These are phyloP conservation scores for Perca flavescens DNA, from an alignment of 2,113 vertebrate species.

Conservation along the genomic window DNA sequence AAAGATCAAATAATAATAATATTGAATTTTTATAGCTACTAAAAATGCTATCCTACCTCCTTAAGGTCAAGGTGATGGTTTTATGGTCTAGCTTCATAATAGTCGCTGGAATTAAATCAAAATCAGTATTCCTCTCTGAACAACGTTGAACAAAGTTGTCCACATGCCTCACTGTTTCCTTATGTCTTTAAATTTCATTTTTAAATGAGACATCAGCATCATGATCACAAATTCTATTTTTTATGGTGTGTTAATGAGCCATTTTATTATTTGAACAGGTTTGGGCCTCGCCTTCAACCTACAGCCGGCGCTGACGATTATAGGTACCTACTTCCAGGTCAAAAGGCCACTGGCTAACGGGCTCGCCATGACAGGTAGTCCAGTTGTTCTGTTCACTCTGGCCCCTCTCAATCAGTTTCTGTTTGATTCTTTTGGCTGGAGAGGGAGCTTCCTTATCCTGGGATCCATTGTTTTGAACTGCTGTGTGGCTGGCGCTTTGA, in stretches of 20 bases:
- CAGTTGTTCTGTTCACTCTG: slow-evolving; percentile 85
- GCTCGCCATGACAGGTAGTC: slow-evolving; percentile 87
- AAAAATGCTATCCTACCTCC: neutral
- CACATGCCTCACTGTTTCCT: neutral
- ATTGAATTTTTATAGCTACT: neutral
- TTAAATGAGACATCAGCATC: neutral
- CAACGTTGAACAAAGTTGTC: neutral
- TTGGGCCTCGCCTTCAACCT: slow-evolving; percentile 89
- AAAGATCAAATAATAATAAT: too few relatives aligned
- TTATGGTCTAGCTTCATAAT: neutral
- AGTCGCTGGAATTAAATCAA: neutral
- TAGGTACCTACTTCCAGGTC: slow-evolving; percentile 87
- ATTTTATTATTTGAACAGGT: slow-evolving; percentile 74
- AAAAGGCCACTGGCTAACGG: slow-evolving; percentile 87
- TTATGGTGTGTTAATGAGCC: neutral
- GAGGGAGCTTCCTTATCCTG: slow-evolving; percentile 88
- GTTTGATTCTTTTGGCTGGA: slow-evolving; percentile 89
- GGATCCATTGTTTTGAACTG: slow-evolving; percentile 85
- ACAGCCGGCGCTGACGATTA: slow-evolving; percentile 88
- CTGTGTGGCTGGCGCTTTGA: slow-evolving; percentile 87
- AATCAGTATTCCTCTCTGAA: neutral
- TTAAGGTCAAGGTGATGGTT: neutral
- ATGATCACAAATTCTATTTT: neutral
- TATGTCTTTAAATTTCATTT: neutral
- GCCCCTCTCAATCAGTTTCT: slow-evolving; percentile 88